Evolutionary conservation across 2,797 vertebrate species (phyloP).

Genomic region (Enteromius anoplus): DNA sequence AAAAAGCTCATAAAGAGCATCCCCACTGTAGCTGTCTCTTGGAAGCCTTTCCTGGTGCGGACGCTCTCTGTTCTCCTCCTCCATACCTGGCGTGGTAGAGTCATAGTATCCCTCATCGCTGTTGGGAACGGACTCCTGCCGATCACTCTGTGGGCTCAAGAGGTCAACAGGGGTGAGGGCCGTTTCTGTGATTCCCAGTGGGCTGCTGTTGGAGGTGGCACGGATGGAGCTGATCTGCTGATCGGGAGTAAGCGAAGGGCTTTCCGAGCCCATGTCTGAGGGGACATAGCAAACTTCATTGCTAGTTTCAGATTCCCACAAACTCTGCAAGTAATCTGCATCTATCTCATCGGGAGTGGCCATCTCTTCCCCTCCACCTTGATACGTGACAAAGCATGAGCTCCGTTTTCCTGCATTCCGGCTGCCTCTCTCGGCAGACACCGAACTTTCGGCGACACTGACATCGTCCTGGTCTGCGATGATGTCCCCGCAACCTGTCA

Average conservation of each 20-base stretch:
- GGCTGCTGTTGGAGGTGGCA: constrained; percentile 69
- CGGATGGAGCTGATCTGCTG: constrained; percentile 72
- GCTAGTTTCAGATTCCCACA: constrained; percentile 73
- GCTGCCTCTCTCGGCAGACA: constrained; percentile 84
- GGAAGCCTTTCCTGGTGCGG: constrained; percentile 84
- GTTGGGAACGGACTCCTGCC: constrained; percentile 93
- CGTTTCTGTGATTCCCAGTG: constrained; percentile 67
- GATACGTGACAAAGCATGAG: constrained; percentile 94
- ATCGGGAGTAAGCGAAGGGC: constrained; percentile 63
- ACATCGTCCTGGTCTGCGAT: constrained; percentile 96
- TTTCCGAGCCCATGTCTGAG: constrained; percentile 58
- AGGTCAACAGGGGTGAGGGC: constrained; percentile 76
- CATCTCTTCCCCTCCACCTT: constrained; percentile 98
- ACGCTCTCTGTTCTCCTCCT: constrained; percentile 87
- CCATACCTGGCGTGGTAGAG: constrained; percentile 91
- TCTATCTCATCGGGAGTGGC: constrained; percentile 90
- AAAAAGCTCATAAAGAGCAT: constrained; percentile 96
- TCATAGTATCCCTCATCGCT: constrained; percentile 96
- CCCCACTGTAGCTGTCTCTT: constrained; percentile 95
- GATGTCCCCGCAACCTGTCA: constrained; percentile 96
- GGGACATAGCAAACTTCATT: constrained; percentile 73
- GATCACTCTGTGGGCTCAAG: constrained; percentile 93
- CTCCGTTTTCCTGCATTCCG: constrained; percentile 85
- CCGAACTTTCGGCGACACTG: constrained; percentile 86
- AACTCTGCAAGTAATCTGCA: constrained; percentile 79